Base-by-base conservation (phyloP, 2,888 invertebrate species). In the Cyaniris semiargus region DNA sequence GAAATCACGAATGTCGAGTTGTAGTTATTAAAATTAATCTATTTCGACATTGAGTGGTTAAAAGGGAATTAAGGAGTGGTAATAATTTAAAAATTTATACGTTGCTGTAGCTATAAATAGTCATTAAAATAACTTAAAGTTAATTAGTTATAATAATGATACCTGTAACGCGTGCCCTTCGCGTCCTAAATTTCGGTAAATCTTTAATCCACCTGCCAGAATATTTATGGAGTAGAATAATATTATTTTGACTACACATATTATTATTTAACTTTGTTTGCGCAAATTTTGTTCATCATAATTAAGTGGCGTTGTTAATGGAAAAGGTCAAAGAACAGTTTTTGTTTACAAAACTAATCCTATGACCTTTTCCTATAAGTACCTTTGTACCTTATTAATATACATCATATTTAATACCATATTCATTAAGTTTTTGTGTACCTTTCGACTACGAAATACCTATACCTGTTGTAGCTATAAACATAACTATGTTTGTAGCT, bases 141-240 rank as follows among this genome's bases (percentile, higher is more conserved):
- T 27, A 66, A 66, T 66, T 27, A 66, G 27, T 15, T 66, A 21
- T 56, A 21, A 66, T 66, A 27, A 66, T 66, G 66, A 27, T 66
- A 27, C 66, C n/a, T n/a, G n/a, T n/a, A 66, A 66, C 66, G 27
- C 1, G 27, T 66, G 66, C 27, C 66, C 31, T 66, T 66, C 27
- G 27, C 27, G 66, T 66, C 66, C 13, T 60, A 23, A 58, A 58
- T 60, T 23, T 60, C 21, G 60, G 23, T 23, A 58, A 13, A 60
- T 23, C 10, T 60, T 27, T 13, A 66, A 13, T 15, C 27, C 21
- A 60, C 31, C 27, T 66, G 27, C 15, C 15, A 66, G 27, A 27
- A 66, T 27, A 0, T 66, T 66, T 15, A 66, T 18, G 5, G 0
- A 53, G 3, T 15, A 53, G 48, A 53, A 18, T 15, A 13, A 48